Conservation (phyloP, 2,113 vertebrate genomes). For the Microcebus lehilahytsara region DNA sequence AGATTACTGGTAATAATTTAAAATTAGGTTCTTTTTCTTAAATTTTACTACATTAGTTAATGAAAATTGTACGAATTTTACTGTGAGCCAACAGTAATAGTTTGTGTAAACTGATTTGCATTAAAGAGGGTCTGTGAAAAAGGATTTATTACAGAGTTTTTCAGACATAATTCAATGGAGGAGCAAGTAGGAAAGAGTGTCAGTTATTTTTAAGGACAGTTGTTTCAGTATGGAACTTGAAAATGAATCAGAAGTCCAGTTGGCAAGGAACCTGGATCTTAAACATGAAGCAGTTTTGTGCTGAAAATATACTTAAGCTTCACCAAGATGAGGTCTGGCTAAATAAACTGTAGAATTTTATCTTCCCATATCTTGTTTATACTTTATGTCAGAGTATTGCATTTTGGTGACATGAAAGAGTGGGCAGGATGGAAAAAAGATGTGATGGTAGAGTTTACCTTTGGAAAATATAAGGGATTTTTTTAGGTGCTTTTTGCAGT, state of each 20-base stretch:
- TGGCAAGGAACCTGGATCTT: slow-evolving; percentile 23
- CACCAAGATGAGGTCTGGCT: not conserved
- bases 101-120: not conserved
- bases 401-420: not conserved
- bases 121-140: not conserved
- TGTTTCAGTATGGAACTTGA: slow-evolving; percentile 35
- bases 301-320: slow-evolving; percentile 41
- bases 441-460: not conserved
- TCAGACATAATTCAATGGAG: not conserved
- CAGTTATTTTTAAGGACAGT: slow-evolving; percentile 54
- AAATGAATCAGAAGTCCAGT: not conserved
- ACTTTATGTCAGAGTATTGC: not conserved
- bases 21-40: not conserved
- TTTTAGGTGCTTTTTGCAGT: not conserved
- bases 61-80: not conserved
- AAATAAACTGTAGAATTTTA: not conserved
- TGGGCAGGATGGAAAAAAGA: not conserved
- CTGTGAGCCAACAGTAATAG: not conserved
- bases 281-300: not conserved
- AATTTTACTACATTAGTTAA: not conserved
- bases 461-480: not conserved
- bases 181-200: slow-evolving; percentile 11
- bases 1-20: not conserved
- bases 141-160: not conserved
- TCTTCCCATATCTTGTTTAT: not conserved